Base-by-base conservation (phyloP, 2,888 invertebrate species). In the Griposia aprilina region DNA sequence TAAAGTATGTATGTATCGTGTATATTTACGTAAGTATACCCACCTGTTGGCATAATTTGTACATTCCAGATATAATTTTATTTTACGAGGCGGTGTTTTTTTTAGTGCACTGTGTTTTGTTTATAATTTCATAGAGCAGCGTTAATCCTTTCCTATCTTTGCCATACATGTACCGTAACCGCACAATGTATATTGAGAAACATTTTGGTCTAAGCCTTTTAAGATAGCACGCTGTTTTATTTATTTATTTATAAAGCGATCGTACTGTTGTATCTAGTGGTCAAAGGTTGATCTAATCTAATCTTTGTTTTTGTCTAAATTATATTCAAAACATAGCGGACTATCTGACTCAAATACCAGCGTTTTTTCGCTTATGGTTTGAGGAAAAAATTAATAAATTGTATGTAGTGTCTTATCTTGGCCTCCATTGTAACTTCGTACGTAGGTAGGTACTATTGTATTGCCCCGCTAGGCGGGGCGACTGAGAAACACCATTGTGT, bases 381-480 rank as follows among this genome's bases (percentile, higher is more conserved):
- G 36, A 80, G 20, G 15, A 55, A 68, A 59, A 57, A 82, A 59
- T 50, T 23, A 45, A 55, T 70, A 66, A 71, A 73, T 76, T 78
- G 52, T 83, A 72, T 71, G 82, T 87, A 84, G 83, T 85, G 83
- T 89, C 84, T 88, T 89, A 82, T 81, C 87, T 90, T 87, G 89
- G 90, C 89, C 89, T 89, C 85, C 86, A 88, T 87, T 89, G 77
- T 90, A 85, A 87, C 74, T 84, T 88, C 73, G 82, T 88, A 89
- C 74, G 70, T 89, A 88, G 81, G 63, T 91, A 90, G 82, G 82
- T 90, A 87, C 78, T 88, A 86, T 82, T 80, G 71, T 89, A 90
- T 90, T 87, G 82, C 90, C 92, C 91, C 91, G 90, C 91, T 90
- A 91, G 89, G 93, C 91, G 92, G 90, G 92, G 88, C 88, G 95